Evolutionary conservation across 1,140 invertebrate species (phyloP), one percentile per base, ranked within the genome.

Genomic region (Teleogryllus occipitalis): DNA sequence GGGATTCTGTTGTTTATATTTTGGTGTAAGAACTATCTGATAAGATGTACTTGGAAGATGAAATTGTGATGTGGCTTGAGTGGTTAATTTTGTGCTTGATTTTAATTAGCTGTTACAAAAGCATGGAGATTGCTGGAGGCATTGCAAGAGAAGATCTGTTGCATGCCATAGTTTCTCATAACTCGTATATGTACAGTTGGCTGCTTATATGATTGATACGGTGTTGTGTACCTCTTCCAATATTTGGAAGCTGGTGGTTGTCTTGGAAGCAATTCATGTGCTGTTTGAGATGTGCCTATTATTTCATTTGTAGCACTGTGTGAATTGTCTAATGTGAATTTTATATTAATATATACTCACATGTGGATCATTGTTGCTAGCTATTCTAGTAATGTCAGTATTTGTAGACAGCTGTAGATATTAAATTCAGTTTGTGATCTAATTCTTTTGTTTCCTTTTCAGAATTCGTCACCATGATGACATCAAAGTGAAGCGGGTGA

Each of bases 381-480:
- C 18, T 65, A 65, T 65, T 14, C 10, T 65, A 14, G 10, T 65
- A 65, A 65, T 65, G 54, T 65, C 54, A 65, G 54, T 65, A 18
- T 39, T 39, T 39, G 27, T 39, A 39, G 27, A 39, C 27, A 39
- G 27, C 27, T 39, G 1, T 39, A 39, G 27, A 39, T 39, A 39
- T 39, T 39, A 39, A 39, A 39, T 39, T 39, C 27, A 39, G 27
- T 65, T 65, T 18, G 7, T 18, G 18, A 14, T 65, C 54, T 65
- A 65, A 65, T 65, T 14, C 54, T 65, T 65, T 7, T 18, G 18
- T 86, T 85, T 86, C 89, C 88, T 85, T 93, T 95, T 77, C 93
- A 97, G 96, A 97, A 93, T 97, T 97, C 90, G 96, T 97, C 89
- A 97, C 96, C 90, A 97, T 97, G 96, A 97, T 97, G 96, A 97